A percentile compares a stretch with the other conserved stretches of the same genome.
Evolutionary conservation across 2,888 invertebrate species (phyloP).

Genomic region (Homarus gammarus): DNA sequence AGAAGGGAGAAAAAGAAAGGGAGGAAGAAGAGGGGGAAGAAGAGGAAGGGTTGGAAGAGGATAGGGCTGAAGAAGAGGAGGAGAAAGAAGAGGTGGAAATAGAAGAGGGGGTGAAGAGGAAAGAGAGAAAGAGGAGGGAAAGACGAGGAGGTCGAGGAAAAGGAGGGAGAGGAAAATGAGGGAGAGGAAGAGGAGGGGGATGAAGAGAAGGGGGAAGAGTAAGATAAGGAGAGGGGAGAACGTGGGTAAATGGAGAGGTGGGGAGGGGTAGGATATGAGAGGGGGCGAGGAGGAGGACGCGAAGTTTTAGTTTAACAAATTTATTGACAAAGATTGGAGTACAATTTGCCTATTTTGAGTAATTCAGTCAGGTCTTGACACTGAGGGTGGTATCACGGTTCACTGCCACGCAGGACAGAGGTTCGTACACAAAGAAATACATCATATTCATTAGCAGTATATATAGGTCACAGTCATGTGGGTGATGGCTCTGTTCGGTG

Average conservation of each 20-base stretch:
- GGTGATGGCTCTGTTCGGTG: too few relatives aligned
- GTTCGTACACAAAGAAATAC: too few relatives aligned
- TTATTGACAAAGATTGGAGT: too few relatives aligned
- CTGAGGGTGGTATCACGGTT: too few relatives aligned
- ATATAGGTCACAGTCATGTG: too few relatives aligned
- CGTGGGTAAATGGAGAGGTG: neutral
- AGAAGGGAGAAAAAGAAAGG: neutral
- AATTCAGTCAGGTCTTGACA: too few relatives aligned
- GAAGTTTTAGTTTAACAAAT: too few relatives aligned
- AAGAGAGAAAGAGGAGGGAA: slow-evolving; percentile 3
- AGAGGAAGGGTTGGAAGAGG: neutral
- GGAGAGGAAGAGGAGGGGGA: neutral
- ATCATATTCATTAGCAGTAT: too few relatives aligned
- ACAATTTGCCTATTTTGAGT: too few relatives aligned
- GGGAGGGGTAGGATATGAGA: neutral
- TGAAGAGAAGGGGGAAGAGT: neutral
- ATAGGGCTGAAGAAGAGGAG: neutral
- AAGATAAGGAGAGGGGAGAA: neutral
- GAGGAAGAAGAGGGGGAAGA: slow-evolving; percentile 1
- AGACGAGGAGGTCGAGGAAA: neutral
- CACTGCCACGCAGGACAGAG: too few relatives aligned
- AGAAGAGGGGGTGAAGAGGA: neutral
- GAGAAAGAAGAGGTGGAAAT: neutral
- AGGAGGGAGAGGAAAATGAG: neutral
- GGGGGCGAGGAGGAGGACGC: neutral